Percentiles rank a stretch among this genome's conserved stretches.
These are phyloP conservation scores for Tor tambroides DNA, from an alignment of 2,113 vertebrate species.

Conservation along the genomic window DNA sequence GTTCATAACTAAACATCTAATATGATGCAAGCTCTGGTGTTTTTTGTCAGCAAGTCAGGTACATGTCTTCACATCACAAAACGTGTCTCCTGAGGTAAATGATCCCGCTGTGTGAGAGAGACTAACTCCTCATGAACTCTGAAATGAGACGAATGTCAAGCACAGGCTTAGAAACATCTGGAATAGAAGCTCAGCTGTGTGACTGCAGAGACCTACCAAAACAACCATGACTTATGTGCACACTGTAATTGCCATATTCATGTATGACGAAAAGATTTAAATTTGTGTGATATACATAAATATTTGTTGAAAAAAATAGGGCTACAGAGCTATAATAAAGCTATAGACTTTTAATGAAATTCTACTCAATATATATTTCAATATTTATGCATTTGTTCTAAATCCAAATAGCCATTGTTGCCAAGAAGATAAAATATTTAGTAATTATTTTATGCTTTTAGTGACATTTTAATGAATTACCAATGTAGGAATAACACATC, in stretches of 20 bases:
- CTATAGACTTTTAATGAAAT: too few species aligned
- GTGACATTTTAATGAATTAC: neutral
- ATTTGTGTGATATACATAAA: neutral
- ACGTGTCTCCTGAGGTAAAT: conserved; percentile 16
- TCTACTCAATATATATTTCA: too few species aligned
- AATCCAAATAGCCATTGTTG: too few species aligned
- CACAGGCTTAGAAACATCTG: conserved; percentile 10
- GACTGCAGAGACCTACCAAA: neutral
- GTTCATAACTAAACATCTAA: conserved; percentile 9
- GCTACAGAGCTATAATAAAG: too few species aligned
- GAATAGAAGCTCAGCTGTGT: conserved; percentile 4
- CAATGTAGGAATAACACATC: neutral
- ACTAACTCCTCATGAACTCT: conserved; percentile 21
- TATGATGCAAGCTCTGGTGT: conserved; percentile 31
- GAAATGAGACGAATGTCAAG: conserved; percentile 11
- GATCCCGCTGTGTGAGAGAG: neutral
- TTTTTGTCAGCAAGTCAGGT: conserved; percentile 17
- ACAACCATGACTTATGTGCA: neutral
- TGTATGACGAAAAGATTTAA: neutral
- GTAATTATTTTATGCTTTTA: neutral
- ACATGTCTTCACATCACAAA: conserved; percentile 40
- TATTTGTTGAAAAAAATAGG: too few species aligned
- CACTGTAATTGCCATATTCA: neutral
- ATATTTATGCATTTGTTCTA: neutral
- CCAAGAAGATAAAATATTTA: too few species aligned